These are phyloP conservation scores for Haemorhous mexicanus DNA, from an alignment of 2,113 vertebrate genomes.

Conservation along the genomic window DNA sequence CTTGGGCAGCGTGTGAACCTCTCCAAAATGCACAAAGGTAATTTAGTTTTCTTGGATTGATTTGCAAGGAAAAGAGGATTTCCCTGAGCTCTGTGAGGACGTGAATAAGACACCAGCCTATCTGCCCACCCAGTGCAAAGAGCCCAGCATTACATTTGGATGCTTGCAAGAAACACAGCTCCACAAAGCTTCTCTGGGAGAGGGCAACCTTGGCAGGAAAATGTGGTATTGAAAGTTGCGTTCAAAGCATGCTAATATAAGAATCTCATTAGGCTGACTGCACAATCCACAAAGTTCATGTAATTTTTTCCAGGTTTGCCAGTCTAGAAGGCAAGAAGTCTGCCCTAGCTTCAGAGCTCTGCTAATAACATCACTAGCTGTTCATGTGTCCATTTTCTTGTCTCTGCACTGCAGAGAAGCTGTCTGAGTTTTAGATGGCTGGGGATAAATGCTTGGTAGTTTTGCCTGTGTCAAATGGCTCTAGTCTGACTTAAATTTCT, in stretches of 20 bases:
- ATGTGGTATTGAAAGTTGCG: background rate
- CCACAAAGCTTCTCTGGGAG: background rate
- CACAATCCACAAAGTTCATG: background rate
- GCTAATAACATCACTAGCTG: background rate
- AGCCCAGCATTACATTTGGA: background rate
- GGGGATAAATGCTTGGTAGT: background rate
- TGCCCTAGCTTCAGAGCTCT: background rate
- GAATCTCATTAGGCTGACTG: background rate
- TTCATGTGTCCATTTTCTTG: background rate
- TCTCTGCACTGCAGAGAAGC: background rate
- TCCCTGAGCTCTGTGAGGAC: background rate
- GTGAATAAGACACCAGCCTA: background rate
- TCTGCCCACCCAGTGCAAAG: background rate
- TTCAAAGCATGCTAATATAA: background rate
- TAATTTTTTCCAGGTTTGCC: background rate
- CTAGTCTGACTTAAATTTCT: background rate
- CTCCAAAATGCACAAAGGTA: background rate
- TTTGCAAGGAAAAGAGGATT: constrained; percentile 8
- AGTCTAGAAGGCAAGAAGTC: background rate
- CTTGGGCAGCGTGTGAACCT: background rate
- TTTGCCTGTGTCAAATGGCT: background rate
- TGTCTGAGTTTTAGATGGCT: background rate
- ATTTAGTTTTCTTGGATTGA: background rate
- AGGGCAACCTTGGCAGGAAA: background rate
- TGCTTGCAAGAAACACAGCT: background rate